Conservation (phyloP, 1,140 invertebrate genomes). For the Daktulosphaira vitifoliae region DNA sequence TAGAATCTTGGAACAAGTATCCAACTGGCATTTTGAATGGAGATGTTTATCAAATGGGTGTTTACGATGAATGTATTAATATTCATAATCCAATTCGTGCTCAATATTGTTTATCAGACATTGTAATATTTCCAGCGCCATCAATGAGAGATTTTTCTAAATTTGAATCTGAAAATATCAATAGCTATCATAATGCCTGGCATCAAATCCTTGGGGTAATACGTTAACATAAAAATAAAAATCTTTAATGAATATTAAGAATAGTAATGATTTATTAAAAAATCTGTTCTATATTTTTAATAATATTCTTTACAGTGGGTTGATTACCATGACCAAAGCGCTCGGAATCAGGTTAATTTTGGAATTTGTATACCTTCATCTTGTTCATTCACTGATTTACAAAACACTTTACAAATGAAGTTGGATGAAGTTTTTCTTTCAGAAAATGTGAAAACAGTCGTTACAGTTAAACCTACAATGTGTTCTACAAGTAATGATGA, state of each 20-base stretch:
- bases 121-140: not conserved
- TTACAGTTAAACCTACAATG: not conserved
- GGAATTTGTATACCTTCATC: slow-evolving; percentile 12
- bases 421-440: not conserved
- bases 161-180: not conserved
- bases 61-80: not conserved
- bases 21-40: too few species aligned
- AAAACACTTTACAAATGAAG: not conserved
- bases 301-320: slow-evolving; percentile 5
- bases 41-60: too few species aligned
- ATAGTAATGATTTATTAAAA: not conserved
- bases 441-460: not conserved
- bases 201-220: not conserved
- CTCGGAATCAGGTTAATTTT: not conserved
- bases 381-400: not conserved
- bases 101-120: slow-evolving; percentile 4
- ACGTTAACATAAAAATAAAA: not conserved
- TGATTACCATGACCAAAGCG: not conserved
- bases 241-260: not conserved
- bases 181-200: not conserved
- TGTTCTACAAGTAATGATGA: not conserved
- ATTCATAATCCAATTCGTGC: not conserved
- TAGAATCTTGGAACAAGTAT: too few species aligned
- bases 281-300: not conserved
- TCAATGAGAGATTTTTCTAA: not conserved